A percentile compares a stretch with the other conserved stretches of the same genome.
These are phyloP conservation scores for Taenioides sp. DNA, from an alignment of 2,797 vertebrate species.

Conservation along the genomic window DNA sequence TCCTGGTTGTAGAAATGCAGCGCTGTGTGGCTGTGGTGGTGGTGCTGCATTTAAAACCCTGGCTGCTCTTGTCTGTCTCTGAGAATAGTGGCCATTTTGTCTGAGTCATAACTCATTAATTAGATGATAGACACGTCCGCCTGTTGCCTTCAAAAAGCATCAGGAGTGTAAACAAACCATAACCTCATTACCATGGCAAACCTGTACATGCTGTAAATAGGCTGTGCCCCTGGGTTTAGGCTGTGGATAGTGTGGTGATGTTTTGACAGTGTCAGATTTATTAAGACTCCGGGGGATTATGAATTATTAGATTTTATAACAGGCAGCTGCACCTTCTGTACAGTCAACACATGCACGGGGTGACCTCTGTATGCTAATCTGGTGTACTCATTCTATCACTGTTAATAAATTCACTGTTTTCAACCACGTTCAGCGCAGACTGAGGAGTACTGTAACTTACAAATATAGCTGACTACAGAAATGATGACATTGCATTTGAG, in stretches of 20 bases:
- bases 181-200: constrained; percentile 72
- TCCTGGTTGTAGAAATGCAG: constrained; percentile 36
- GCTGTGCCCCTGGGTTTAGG: constrained; percentile 52
- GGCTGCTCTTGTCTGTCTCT: constrained; percentile 47
- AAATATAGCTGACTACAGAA: constrained; percentile 4
- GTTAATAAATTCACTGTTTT: constrained; percentile 44
- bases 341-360: constrained; percentile 18
- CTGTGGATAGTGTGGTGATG: constrained; percentile 41
- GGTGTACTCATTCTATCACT: constrained; percentile 22
- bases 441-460: constrained; percentile 1
- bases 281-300: constrained; percentile 64
- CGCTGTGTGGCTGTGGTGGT: constrained; percentile 38
- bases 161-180: constrained; percentile 65
- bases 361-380: constrained; percentile 17
- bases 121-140: constrained; percentile 67
- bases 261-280: constrained; percentile 67
- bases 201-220: constrained; percentile 65
- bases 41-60: constrained; percentile 23
- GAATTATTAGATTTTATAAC: constrained; percentile 41
- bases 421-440: constrained; percentile 29
- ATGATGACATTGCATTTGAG: constrained; percentile 5
- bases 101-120: constrained; percentile 75
- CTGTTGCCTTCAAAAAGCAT: constrained; percentile 64
- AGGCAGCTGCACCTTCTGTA: constrained; percentile 12
- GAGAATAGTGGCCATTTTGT: constrained; percentile 57